Evolutionary conservation across 2,113 vertebrate genomes (phyloP).

Genomic region (Natator depressus): DNA sequence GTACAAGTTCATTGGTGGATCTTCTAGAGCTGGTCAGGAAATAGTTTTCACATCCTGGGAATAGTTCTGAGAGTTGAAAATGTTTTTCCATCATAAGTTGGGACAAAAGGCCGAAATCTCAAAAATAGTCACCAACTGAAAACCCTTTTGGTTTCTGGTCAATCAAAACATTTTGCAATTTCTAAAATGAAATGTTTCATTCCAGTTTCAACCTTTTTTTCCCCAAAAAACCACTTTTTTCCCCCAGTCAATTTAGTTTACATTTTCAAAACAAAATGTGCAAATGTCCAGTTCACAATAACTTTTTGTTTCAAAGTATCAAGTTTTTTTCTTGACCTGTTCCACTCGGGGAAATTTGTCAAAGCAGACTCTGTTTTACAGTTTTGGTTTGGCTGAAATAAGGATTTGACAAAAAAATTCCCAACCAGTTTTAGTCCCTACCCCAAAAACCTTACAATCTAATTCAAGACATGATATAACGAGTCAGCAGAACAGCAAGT

Average conservation of each 20-base stretch:
- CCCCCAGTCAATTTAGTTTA: background rate
- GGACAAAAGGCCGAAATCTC: background rate
- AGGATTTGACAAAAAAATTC: background rate
- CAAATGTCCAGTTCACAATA: too few relatives aligned
- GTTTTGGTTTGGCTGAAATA: background rate
- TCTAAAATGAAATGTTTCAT: background rate
- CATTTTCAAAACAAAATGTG: background rate
- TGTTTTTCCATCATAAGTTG: background rate
- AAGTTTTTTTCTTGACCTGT: too few relatives aligned
- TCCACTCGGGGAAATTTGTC: too few relatives aligned
- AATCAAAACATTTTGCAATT: background rate
- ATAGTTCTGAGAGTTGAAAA: background rate
- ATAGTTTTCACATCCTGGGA: background rate
- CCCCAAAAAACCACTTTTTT: too few relatives aligned
- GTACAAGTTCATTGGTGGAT: accelerated
- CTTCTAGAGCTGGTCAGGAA: background rate
- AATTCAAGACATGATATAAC: accelerated
- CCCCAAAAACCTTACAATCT: background rate
- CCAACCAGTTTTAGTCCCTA: background rate
- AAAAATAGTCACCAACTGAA: background rate
- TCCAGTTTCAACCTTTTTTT: background rate
- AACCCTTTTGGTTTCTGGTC: background rate
- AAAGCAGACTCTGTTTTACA: too few relatives aligned
- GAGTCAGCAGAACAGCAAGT: background rate
- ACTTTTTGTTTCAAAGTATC: background rate